Evolutionary conservation across 2,888 invertebrate genomes (phyloP), one percentile per base, ranked within the genome.

Genomic region (Lochmaea capreae): DNA sequence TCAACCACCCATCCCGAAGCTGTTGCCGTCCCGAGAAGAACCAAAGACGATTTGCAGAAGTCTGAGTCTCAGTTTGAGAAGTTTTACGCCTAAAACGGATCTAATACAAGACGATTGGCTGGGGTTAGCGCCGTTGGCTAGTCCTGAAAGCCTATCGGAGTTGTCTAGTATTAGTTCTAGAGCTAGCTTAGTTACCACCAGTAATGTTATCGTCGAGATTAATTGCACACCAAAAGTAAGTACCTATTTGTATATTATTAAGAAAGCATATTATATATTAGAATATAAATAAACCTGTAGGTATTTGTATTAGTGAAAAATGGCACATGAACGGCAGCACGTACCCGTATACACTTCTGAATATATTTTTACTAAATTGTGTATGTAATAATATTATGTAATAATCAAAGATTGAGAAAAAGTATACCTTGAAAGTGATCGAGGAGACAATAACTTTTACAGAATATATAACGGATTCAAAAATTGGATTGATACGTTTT

Each of bases 71-170:
- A 82, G 78, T 69, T 76, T 84, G 26, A 79, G 80, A 57, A 76
- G 79, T 33, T 9, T 16, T 16, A 79, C 79, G 75, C 81, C 81
- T 2, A 87, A 87, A 76, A 85, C 89, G 3, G 90, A 91, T 79
- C 83, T 91, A 39, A 87, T 90, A 59, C 90, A 90, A 79, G 92
- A 92, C 79, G 92, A 92, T 80, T 92, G 92, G 91, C 89, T 91
- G 77, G 91, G 92, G 0, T 86, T 92, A 75, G 95, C 95, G 0
- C 95, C 95, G 0, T 84, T 95, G 26, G 95, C 95, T 11, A 94
- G 94, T 67, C 95, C 95, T 0, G 95, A 95, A 85, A 94, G 94
- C 1, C 86, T 95, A 14, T 95, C 94, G 0, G 95, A 95, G 84
- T 90, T 93, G n/a, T 94, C 94, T 3, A 93, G 94, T 83, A 90